Evolutionary conservation across 2,888 invertebrate species (phyloP).

Genomic region (Scaptomyza polygonia): DNA sequence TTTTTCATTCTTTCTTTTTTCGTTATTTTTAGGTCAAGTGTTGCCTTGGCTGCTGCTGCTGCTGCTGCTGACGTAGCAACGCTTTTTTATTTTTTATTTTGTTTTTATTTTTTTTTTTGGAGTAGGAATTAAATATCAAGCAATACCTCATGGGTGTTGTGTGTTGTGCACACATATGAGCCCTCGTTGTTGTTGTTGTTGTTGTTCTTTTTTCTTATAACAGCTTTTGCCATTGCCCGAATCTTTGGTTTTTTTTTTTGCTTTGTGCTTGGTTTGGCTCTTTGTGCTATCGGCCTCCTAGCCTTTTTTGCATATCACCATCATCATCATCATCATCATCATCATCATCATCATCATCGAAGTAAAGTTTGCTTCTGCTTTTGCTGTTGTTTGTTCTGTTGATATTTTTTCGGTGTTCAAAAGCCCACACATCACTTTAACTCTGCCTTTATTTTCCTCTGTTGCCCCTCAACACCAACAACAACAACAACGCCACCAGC

Average conservation of each 20-base stretch:
- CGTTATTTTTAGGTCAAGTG: slow-evolving; percentile 74
- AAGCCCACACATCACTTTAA: slow-evolving; percentile 77
- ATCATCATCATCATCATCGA: slow-evolving; percentile 61
- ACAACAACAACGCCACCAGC: no score
- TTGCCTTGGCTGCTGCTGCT: slow-evolving; percentile 47
- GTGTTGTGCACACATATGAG: slow-evolving; percentile 45
- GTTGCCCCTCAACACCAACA: no score
- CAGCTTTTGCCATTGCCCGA: slow-evolving; percentile 41
- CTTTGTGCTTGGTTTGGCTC: slow-evolving; percentile 22
- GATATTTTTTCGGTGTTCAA: slow-evolving; percentile 71
- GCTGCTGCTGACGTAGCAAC: slow-evolving; percentile 70
- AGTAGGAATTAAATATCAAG: slow-evolving; percentile 74
- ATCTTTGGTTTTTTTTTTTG: no score
- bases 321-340: slow-evolving; percentile 66
- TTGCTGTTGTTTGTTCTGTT: slow-evolving; percentile 59
- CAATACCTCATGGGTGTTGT: slow-evolving; percentile 31
- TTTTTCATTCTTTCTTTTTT: slow-evolving; percentile 21
- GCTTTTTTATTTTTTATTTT: slow-evolving; percentile 56
- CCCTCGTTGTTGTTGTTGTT: slow-evolving; percentile 27
- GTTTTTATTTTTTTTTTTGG: slow-evolving; percentile 45
- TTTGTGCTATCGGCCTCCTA: slow-evolving; percentile 44
- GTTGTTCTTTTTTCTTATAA: slow-evolving; percentile 19
- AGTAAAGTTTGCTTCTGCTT: slow-evolving; percentile 75
- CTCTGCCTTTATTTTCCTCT: slow-evolving; percentile 10
- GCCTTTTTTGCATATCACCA: slow-evolving; percentile 68